Percentiles rank a stretch among this genome's conserved stretches.
Evolutionary conservation across 2,888 invertebrate species (phyloP).

Genomic region (Malthinus seriepunctatus): DNA sequence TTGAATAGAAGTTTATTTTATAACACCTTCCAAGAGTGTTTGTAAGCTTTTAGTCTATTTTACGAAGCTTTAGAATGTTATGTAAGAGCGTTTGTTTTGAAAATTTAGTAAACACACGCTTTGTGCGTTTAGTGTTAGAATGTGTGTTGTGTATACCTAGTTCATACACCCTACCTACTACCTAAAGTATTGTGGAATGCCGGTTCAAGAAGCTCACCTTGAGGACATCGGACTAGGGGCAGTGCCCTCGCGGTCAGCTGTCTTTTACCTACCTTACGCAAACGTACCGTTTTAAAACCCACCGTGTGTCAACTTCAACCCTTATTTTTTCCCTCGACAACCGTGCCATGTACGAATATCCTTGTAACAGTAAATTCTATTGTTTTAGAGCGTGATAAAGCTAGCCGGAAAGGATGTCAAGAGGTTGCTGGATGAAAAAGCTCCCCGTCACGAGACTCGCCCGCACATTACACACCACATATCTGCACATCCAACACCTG

Average conservation of each 20-base stretch:
- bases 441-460: slow-evolving; percentile 62
- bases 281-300: slow-evolving; percentile 11
- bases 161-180: slow-evolving; percentile 11
- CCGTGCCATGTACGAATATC: too few species aligned
- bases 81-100: too few species aligned
- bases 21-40: too few species aligned
- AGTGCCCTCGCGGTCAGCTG: slow-evolving; percentile 34
- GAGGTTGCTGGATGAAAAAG: slow-evolving; percentile 61
- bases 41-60: too few species aligned
- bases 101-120: neutral
- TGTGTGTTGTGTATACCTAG: slow-evolving; percentile 1
- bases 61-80: too few species aligned
- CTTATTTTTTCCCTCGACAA: neutral
- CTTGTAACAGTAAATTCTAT: slow-evolving; percentile 35
- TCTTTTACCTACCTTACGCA: slow-evolving; percentile 9
- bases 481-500: slow-evolving; percentile 51
- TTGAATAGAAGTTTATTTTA: too few species aligned
- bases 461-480: slow-evolving; percentile 62
- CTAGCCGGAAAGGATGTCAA: slow-evolving; percentile 62
- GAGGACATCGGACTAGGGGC: slow-evolving; percentile 38
- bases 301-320: slow-evolving; percentile 1
- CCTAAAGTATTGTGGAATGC: slow-evolving; percentile 35
- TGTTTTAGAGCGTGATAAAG: slow-evolving; percentile 58
- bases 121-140: slow-evolving; percentile 17
- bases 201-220: slow-evolving; percentile 38